Conservation (phyloP, 2,888 invertebrate species). For the Sialis fuliginosa region DNA sequence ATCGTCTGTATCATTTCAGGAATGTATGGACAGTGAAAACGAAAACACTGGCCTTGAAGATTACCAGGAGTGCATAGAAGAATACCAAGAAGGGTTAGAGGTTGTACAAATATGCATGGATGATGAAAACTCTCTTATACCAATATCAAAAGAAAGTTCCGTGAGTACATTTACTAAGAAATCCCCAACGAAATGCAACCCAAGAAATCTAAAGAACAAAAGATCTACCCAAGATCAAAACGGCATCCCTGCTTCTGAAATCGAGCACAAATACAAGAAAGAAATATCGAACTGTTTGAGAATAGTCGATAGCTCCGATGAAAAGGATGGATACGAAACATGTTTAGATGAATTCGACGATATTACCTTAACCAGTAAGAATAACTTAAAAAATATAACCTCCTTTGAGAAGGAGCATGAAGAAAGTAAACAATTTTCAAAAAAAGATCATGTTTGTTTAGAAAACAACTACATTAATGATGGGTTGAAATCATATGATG, state of each 20-base stretch:
- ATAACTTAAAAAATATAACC: conserved; percentile 1
- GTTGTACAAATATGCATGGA: conserved; percentile 43
- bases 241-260: not conserved
- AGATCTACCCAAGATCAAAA: no score
- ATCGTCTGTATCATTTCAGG: conserved; percentile 21
- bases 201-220: not conserved
- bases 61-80: conserved; percentile 45
- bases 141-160: not conserved
- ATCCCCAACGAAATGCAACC: not conserved
- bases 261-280: conserved; percentile 4
- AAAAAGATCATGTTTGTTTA: conserved; percentile 16
- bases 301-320: conserved; percentile 13
- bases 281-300: conserved; percentile 3
- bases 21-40: conserved; percentile 35
- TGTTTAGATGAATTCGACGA: conserved; percentile 41
- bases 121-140: conserved; percentile 20
- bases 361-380: conserved; percentile 14
- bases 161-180: not conserved
- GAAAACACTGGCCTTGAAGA: conserved; percentile 45
- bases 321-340: conserved; percentile 36
- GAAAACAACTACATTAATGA: conserved; percentile 17
- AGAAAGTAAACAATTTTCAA: conserved; percentile 9
- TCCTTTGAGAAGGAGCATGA: conserved; percentile 1
- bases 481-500: conserved; percentile 16
- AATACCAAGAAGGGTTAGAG: conserved; percentile 42